Conservation (phyloP, 1,140 invertebrate species). For the Microplitis mediator region DNA sequence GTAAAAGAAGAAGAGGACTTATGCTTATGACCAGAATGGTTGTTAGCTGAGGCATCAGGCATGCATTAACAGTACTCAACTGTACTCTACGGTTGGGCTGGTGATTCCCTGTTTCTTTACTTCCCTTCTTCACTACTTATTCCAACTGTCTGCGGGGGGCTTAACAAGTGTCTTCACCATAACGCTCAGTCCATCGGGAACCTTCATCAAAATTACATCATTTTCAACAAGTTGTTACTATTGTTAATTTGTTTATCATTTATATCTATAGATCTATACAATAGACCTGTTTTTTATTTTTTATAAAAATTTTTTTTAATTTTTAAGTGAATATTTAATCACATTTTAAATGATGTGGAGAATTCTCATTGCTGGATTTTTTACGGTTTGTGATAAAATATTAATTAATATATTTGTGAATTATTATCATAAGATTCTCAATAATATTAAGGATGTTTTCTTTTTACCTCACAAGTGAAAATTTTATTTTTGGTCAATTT, state of each 20-base stretch:
- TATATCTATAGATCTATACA: neutral
- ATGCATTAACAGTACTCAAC: slow-evolving; percentile 63
- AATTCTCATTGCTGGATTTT: slow-evolving; percentile 53
- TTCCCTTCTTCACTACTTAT: slow-evolving; percentile 32
- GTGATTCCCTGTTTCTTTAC: slow-evolving; percentile 45
- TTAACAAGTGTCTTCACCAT: slow-evolving; percentile 38
- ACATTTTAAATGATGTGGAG: slow-evolving; percentile 50
- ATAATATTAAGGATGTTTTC: no score
- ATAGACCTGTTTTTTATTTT: neutral
- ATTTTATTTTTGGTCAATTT: neutral
- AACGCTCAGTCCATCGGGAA: slow-evolving; percentile 53
- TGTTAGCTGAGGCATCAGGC: slow-evolving; percentile 58
- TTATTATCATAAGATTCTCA: no score
- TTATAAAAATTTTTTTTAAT: slow-evolving; percentile 1
- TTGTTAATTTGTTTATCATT: slow-evolving; percentile 1
- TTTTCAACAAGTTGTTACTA: slow-evolving; percentile 12
- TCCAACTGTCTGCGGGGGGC: slow-evolving; percentile 39
- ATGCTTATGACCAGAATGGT: slow-evolving; percentile 44
- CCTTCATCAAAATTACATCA: slow-evolving; percentile 54
- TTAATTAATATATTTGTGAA: neutral
- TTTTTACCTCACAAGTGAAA: no score
- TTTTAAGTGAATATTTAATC: neutral
- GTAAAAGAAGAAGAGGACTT: neutral
- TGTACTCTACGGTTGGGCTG: slow-evolving; percentile 56
- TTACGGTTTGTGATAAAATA: slow-evolving; percentile 42